A percentile compares a stretch with the other conserved stretches of the same genome.
Evolutionary conservation across 2,888 invertebrate genomes (phyloP).

Genomic region (Ethmia dodecea): DNA sequence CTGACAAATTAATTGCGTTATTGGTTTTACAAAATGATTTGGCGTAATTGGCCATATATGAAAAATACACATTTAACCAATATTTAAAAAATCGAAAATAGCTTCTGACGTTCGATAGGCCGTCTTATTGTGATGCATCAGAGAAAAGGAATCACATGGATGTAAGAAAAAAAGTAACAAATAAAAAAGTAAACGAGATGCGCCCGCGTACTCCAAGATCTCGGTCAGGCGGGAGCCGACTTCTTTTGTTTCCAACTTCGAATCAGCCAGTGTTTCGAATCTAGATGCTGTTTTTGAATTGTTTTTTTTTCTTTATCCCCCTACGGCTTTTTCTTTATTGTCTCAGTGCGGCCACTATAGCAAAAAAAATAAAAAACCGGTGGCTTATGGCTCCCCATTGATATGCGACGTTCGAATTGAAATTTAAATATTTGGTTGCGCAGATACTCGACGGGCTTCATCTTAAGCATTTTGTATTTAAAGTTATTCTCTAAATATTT

Average conservation of each 20-base stretch:
- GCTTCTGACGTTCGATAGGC: slow-evolving; percentile 65
- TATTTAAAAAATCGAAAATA: too few relatives aligned
- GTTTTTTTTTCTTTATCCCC: slow-evolving; percentile 52
- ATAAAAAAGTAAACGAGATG: slow-evolving; percentile 53
- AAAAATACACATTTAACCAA: too few relatives aligned
- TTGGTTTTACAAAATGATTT: too few relatives aligned
- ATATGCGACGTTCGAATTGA: slow-evolving; percentile 76
- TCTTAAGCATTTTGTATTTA: slow-evolving; percentile 62
- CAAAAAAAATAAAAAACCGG: slow-evolving; percentile 63
- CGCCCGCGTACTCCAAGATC: slow-evolving; percentile 71
- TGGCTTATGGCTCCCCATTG: slow-evolving; percentile 78
- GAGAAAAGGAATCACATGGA: slow-evolving; percentile 70
- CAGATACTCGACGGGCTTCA: slow-evolving; percentile 62
- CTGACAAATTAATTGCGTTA: too few relatives aligned
- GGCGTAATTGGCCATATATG: too few relatives aligned
- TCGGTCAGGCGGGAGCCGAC: slow-evolving; percentile 73
- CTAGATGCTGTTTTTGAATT: slow-evolving; percentile 70
- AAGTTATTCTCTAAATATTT: slow-evolving; percentile 64
- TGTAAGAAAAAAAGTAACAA: slow-evolving; percentile 51
- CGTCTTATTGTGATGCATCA: slow-evolving; percentile 72
- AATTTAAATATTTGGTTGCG: slow-evolving; percentile 76
- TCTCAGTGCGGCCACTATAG: slow-evolving; percentile 61
- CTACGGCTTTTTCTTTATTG: slow-evolving; percentile 73
- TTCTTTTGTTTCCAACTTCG: slow-evolving; percentile 73
- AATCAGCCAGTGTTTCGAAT: slow-evolving; percentile 76